Percentiles rank a stretch among this genome's conserved stretches.
These are phyloP conservation scores for Gortyna flavago DNA, from an alignment of 2,888 invertebrate genomes.

Conservation along the genomic window DNA sequence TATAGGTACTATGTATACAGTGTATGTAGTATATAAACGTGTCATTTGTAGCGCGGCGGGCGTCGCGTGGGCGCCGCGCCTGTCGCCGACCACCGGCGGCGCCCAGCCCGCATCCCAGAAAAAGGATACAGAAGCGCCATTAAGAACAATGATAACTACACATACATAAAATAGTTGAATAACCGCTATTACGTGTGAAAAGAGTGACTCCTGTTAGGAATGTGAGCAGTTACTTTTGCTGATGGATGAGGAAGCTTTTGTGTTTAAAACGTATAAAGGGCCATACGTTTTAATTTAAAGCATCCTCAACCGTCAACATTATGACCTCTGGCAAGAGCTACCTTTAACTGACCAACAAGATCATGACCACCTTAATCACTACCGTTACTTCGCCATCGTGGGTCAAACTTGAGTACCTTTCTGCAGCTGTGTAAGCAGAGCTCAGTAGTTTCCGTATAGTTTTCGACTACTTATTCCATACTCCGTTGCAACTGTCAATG, in stretches of 20 bases:
- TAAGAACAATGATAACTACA: conserved; percentile 23
- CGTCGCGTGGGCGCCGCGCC: conserved; percentile 72
- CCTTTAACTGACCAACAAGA: background rate
- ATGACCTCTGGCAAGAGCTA: background rate
- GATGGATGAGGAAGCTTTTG: too few relatives aligned
- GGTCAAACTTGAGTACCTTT: background rate
- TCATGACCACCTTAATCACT: background rate
- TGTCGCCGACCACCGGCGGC: conserved; percentile 67
- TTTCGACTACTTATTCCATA: background rate
- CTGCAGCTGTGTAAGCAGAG: background rate
- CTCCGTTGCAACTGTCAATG: background rate
- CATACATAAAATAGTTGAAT: conserved; percentile 1
- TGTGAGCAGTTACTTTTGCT: background rate
- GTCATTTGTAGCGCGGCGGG: conserved; percentile 72
- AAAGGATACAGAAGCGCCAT: conserved; percentile 46
- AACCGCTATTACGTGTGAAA: background rate
- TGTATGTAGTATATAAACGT: conserved; percentile 49
- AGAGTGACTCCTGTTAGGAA: background rate
- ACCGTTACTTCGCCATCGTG: background rate
- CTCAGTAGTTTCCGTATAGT: background rate
- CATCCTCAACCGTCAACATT: background rate
- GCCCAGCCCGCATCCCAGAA: conserved; percentile 50
- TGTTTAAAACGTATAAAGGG: too few relatives aligned
- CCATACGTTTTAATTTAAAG: background rate
- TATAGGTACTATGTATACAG: conserved; percentile 28